These are phyloP conservation scores for Sminthopsis crassicaudata DNA, from an alignment of 2,113 vertebrate genomes.

Conservation along the genomic window DNA sequence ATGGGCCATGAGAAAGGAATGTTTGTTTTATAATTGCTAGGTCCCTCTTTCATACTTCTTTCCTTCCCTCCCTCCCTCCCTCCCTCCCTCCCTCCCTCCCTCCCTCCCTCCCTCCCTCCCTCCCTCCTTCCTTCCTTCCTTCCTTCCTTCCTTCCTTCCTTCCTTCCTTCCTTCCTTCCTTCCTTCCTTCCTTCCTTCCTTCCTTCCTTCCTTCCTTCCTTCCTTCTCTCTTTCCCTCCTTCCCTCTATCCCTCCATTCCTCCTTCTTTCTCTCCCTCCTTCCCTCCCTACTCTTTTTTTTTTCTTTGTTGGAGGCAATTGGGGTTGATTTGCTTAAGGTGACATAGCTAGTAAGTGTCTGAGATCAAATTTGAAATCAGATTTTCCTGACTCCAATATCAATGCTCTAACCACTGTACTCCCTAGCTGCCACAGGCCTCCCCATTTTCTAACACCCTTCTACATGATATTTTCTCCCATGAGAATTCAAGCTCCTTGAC, in stretches of 20 bases:
- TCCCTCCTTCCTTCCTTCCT: too few species aligned
- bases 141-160: too few species aligned
- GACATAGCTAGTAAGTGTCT: background rate
- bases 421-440: background rate
- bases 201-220: too few species aligned
- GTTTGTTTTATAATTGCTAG: background rate
- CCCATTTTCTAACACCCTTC: background rate
- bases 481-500: constrained; percentile 12
- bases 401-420: background rate
- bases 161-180: too few species aligned
- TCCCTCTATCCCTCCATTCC: too few species aligned
- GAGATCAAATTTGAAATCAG: constrained; percentile 28
- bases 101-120: too few species aligned
- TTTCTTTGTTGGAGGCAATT: background rate
- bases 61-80: too few species aligned
- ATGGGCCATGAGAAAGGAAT: background rate
- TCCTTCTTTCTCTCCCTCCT: too few species aligned
- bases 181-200: too few species aligned
- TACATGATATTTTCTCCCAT: background rate
- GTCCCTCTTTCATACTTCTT: background rate
- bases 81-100: too few species aligned
- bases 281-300: too few species aligned
- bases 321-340: constrained; percentile 46
- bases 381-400: background rate
- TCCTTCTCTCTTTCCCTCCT: too few species aligned